Percentiles rank a stretch among this genome's conserved stretches.
These are phyloP conservation scores for Chaetodon auriga DNA, from an alignment of 2,113 vertebrate species.

Conservation along the genomic window DNA sequence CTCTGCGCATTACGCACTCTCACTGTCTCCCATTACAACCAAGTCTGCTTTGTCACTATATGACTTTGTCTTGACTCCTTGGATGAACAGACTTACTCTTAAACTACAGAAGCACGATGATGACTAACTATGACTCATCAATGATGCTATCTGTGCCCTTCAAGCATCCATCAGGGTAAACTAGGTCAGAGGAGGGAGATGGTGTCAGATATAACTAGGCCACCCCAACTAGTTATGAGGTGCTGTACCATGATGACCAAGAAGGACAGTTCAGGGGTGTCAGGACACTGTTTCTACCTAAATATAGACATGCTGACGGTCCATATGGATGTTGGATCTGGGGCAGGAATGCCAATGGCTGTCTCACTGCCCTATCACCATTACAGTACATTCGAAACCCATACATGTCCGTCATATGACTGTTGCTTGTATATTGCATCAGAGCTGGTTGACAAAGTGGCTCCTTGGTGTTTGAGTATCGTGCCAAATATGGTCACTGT, in stretches of 20 bases:
- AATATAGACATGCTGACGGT: constrained; percentile 54
- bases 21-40: background rate
- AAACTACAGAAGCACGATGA: background rate
- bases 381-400: constrained; percentile 30
- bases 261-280: constrained; percentile 6
- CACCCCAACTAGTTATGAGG: constrained; percentile 31
- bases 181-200: constrained; percentile 11
- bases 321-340: constrained; percentile 35
- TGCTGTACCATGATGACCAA: background rate
- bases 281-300: constrained; percentile 36
- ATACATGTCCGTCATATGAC: constrained; percentile 30
- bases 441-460: constrained; percentile 15
- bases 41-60: background rate
- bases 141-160: constrained; percentile 30
- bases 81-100: background rate
- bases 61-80: background rate
- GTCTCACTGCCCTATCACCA: constrained; percentile 29
- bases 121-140: constrained; percentile 30
- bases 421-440: constrained; percentile 65
- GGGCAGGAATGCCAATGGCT: constrained; percentile 38
- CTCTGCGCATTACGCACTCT: background rate
- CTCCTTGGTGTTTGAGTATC: constrained; percentile 25
- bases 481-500: constrained; percentile 23
- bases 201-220: constrained; percentile 51
- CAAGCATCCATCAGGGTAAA: constrained; percentile 15